Evolutionary conservation across 2,888 invertebrate species (phyloP).

Genomic region (Itoplectis maculator): DNA sequence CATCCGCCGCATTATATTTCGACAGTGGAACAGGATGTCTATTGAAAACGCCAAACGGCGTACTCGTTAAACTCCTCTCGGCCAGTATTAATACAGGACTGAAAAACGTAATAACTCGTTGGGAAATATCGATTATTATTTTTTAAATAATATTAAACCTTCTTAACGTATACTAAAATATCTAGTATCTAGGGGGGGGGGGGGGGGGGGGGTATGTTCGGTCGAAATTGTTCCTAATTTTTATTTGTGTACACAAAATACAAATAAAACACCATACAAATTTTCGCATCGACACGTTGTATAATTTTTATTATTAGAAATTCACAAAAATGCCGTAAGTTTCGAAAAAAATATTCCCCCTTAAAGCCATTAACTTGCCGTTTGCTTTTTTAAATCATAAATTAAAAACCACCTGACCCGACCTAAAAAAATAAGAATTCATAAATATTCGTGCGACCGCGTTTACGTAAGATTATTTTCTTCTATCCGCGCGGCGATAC

Average conservation of each 20-base stretch:
- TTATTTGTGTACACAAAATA: no score
- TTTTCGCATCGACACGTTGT: no score
- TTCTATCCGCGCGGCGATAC: not conserved
- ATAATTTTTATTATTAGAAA: no score
- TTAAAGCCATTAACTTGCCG: no score
- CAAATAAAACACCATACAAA: no score
- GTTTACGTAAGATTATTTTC: constrained; percentile 13
- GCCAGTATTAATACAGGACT: not conserved
- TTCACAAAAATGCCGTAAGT: no score
- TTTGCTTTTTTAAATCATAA: not conserved
- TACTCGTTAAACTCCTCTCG: constrained; percentile 1
- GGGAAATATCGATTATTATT: not conserved
- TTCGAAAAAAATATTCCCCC: no score
- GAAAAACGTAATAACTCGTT: not conserved
- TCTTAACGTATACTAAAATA: no score
- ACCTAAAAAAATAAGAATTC: not conserved
- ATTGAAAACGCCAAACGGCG: constrained; percentile 30
- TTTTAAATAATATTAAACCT: not conserved
- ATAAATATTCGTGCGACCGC: not conserved
- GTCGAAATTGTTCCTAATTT: no score
- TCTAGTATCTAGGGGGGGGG: no score
- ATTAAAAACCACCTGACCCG: no score
- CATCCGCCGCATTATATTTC: constrained; percentile 46
- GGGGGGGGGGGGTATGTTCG: no score
- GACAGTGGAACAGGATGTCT: constrained; percentile 40